Base-by-base conservation (phyloP, 2,113 vertebrate species). In the Misgurnus anguillicaudatus region DNA sequence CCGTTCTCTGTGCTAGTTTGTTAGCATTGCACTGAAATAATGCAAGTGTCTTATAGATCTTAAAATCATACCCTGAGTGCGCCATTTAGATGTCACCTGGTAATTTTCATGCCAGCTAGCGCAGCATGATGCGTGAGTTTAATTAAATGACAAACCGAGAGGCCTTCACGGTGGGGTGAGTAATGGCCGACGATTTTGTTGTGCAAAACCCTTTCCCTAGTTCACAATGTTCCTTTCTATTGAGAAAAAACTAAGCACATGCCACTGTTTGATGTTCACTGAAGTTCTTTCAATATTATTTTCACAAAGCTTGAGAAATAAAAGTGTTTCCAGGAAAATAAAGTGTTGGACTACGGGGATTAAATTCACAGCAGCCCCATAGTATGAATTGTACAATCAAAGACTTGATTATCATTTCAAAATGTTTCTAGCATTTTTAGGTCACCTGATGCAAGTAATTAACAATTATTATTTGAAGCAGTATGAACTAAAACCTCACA, bases 91-190 rank as follows among this genome's bases (percentile, higher is more conserved):
- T 4, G 3, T 64, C 45, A 38, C 19, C 16, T 39, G 8, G 62
- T 41, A 48, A 63, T n/a, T 14, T 61, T n/a, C 41, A 47, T 45
- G 24, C n/a, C 11, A 8, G 70, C 66, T 45, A 45, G 39, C 42
- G 9, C 38, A 57, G 70, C 51, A 5, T 24, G 55, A 41, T 17
- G 6, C 21, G 41, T 21, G 13, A 21, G 58, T 76, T 71, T 76
- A 80, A 80, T 66, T 61, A 58, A 65, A 70, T 21, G 39, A 65
- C 65, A 71, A 64, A 69, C 21, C 38, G 57, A 75, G 10, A 66
- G 39, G 67, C 67, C 68, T 63, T 53, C 58, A 17, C 24, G 55
- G 67, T 42, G 31, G 9, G 45, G 63, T 71, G 77, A 62, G 31
- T 79, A 67, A 72, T 72, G 55, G 45, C 58, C n/a, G 48, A 62